Evolutionary conservation across 2,888 invertebrate genomes (phyloP), one percentile per base, ranked within the genome.

Genomic region (Frankliniella fusca): DNA sequence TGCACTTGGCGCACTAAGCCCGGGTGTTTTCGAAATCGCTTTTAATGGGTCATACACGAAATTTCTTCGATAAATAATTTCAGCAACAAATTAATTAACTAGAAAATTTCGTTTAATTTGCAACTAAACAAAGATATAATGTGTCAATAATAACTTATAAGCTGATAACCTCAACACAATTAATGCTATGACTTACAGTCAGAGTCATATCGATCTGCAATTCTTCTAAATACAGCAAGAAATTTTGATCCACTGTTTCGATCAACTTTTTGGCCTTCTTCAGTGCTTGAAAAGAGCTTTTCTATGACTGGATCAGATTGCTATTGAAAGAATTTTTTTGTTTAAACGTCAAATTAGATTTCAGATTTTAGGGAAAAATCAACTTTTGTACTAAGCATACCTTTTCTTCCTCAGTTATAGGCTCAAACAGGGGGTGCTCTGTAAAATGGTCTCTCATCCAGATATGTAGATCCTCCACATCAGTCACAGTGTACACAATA

Each of bases 261-360:
- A 0, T 96, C 94, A 0, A 99, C 99, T 90, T 99, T 99, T 88
- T 98, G 94, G 0, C 99, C 99, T 90, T 99, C 99, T 90, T 99
- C 99, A 80, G 98, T 96, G 87, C 96, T 96, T 86, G 94, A 94
- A 87, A 93, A 96, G 11, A 99, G 89, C 88, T 97, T 95, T 10
- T 94, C 93, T n/a, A 97, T 92, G 83, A 99, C 93, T 1, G 93
- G 93, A 90, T 99, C 98, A 9, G 87, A 87, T 86, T 91, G 90
- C 97, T 95, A 38, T 38, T 87, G 83, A 91, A 91, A 80, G 84
- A 84, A 82, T 83, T n/a, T n/a, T n/a, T n/a, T n/a, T n/a, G n/a
- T n/a, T n/a, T 54, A 80, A 79, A 80, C 70, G 38, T 38, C 38
- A 65, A 80, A 79, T 76, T 70, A 82, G 65, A 82, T 83, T 81